Conservation (phyloP, 2,113 vertebrate species). For the Prunella fulvescens region DNA sequence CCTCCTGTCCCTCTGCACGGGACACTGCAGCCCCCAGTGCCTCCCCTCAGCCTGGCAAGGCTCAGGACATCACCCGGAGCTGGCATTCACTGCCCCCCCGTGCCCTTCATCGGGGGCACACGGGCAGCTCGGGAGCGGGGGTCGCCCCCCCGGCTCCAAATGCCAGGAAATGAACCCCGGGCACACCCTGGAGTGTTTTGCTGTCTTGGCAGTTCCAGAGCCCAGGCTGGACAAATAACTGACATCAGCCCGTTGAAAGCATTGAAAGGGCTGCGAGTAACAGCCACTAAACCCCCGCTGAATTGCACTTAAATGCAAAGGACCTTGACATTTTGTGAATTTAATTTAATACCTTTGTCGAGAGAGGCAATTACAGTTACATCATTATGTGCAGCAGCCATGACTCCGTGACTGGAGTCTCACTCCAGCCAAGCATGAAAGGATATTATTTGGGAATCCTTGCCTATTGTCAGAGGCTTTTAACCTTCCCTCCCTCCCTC, state of each 20-base stretch:
- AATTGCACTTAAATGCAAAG: not conserved
- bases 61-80: not conserved
- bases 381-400: not conserved
- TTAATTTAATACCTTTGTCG: constrained; percentile 38
- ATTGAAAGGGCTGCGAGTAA: not conserved
- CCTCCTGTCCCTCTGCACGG: not conserved
- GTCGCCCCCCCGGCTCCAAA: not conserved
- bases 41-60: not conserved
- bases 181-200: not conserved
- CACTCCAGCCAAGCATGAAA: not conserved
- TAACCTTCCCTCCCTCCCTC: not conserved
- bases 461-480: not conserved
- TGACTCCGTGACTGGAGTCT: not conserved
- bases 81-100: accelerated
- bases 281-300: not conserved
- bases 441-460: constrained; percentile 10
- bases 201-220: not conserved
- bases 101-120: accelerated
- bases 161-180: accelerated
- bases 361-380: constrained; percentile 50
- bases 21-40: not conserved
- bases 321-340: constrained; percentile 45
- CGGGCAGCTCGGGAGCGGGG: too few species aligned
- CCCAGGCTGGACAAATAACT: not conserved
- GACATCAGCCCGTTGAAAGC: not conserved